A percentile compares a stretch with the other conserved stretches of the same genome.
Conservation (phyloP, 1,140 invertebrate species). For the Diorhabda sublineata region DNA sequence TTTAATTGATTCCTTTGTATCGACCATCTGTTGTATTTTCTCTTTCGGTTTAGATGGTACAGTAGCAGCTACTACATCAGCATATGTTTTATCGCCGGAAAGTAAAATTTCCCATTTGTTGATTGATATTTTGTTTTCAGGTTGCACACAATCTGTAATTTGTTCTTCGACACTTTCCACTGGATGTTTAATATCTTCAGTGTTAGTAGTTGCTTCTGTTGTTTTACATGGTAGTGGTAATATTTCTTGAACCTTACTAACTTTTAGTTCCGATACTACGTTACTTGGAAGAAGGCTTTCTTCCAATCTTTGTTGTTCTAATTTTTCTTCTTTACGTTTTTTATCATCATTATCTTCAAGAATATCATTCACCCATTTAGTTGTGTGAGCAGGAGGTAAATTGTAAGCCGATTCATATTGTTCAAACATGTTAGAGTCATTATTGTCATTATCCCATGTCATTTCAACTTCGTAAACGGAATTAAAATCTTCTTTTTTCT, state of each 20-base stretch:
- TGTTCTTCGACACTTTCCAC: constrained; percentile 13
- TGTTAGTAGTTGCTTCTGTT: background rate
- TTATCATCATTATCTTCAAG: constrained; percentile 11
- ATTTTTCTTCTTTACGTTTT: constrained; percentile 20
- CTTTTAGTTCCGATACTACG: constrained; percentile 30
- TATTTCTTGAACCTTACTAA: constrained; percentile 15
- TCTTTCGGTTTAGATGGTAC: background rate
- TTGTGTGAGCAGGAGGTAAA: constrained; percentile 33
- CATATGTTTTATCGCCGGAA: constrained; percentile 54
- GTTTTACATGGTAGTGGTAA: background rate
- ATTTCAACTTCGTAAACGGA: constrained; percentile 13
- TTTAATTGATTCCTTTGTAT: background rate
- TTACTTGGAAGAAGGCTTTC: constrained; percentile 33
- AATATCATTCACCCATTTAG: constrained; percentile 40
- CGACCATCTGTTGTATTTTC: background rate
- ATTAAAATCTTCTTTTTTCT: background rate
- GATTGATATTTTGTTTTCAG: constrained; percentile 13
- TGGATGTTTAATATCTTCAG: constrained; percentile 5
- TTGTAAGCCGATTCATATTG: constrained; percentile 30
- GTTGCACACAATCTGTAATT: background rate
- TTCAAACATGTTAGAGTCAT: constrained; percentile 7
- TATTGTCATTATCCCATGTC: constrained; percentile 31
- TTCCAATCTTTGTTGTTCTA: constrained; percentile 27
- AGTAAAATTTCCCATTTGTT: constrained; percentile 48
- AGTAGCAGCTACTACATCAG: constrained; percentile 51